Base-by-base conservation (phyloP, 2,113 vertebrate genomes). In the Lates calcarifer region DNA sequence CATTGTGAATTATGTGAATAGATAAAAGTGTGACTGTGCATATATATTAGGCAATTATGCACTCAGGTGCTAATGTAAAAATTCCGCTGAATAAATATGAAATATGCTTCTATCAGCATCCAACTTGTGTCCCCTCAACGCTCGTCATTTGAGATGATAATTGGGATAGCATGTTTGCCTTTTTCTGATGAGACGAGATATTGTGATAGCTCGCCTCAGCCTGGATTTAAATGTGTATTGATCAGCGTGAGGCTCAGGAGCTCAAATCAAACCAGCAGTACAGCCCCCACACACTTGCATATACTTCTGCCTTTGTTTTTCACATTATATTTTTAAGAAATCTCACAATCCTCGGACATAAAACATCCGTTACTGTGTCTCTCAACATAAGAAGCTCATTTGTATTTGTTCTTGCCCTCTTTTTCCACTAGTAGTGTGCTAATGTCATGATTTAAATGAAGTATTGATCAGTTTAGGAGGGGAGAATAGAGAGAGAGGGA, bases 401-500 rank as follows among this genome's bases (percentile, higher is more conserved):
- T 89, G 83, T 91, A 51, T 91, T 92, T 89, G 80, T 86, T 89
- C 83, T 89, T 37, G 80, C 76, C 73, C 67, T 71, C 88, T 91
- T 93, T 91, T 92, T 88, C 87, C 88, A 88, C 85, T 93, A 88
- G 91, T 92, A 88, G 93, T 93, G 94, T 95, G 94, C 93, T 96
- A 95, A 96, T 96, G 95, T 95, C 95, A 95, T 94, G 95, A 96
- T 96, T 96, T 96, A 96, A 96, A 96, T 96, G 95, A 96, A 95
- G 95, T 96, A 96, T 96, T 96, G 95, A 96, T 96, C 95, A 96
- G 95, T 95, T 95, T 94, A 95, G 95, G 95, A 95, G 95, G 95
- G 94, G 95, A 95, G 95, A 95, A 95, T 93, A 94, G 95, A 95
- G 94, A 95, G 95, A 93, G 94, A 93, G 95, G 89, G 91, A 95